A percentile compares a stretch with the other conserved stretches of the same genome.
phyloP scores from a whole-genome alignment of 2,113 vertebrate species.

The Bostrychus sinensis region DNA sequence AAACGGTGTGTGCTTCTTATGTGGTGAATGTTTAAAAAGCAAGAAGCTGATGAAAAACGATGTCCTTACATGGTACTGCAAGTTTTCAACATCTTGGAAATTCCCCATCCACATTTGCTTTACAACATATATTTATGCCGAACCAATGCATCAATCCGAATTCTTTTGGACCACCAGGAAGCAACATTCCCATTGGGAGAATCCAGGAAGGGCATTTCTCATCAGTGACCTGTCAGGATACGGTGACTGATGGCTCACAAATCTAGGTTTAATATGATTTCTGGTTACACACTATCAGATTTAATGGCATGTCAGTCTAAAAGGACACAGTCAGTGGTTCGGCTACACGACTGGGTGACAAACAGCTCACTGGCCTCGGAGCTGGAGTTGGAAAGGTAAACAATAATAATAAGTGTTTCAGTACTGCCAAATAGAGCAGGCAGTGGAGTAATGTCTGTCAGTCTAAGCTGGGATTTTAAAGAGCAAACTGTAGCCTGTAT shows the following conservation, averaged over 20 bases:
- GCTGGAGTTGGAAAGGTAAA: slow-evolving; percentile 20
- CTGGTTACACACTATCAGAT: slow-evolving; percentile 59
- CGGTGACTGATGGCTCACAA: slow-evolving; percentile 56
- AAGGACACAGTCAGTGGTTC: slow-evolving; percentile 31
- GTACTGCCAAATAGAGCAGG: slow-evolving; percentile 3
- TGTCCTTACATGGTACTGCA: neutral
- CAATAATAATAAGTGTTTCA: slow-evolving; percentile 23
- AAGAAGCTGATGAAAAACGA: slow-evolving; percentile 1
- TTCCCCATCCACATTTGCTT: neutral
- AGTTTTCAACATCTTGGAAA: neutral
- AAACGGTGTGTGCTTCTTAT: slow-evolving; percentile 59
- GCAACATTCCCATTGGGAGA: slow-evolving; percentile 46
- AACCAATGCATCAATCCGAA: slow-evolving; percentile 1
- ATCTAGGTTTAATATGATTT: slow-evolving; percentile 60
- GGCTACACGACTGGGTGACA: slow-evolving; percentile 42
- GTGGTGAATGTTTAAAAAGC: slow-evolving; percentile 43
- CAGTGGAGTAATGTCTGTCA: neutral
- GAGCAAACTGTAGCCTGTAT: neutral
- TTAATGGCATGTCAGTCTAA: slow-evolving; percentile 49
- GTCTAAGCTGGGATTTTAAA: neutral
- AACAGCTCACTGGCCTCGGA: slow-evolving; percentile 18
- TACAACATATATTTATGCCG: too few species aligned
- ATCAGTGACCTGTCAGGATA: slow-evolving; percentile 73
- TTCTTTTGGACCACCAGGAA: neutral
- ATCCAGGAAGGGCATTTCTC: slow-evolving; percentile 65